Evolutionary conservation across 2,797 vertebrate species (phyloP).

Genomic region (Sebastes wilsoni): DNA sequence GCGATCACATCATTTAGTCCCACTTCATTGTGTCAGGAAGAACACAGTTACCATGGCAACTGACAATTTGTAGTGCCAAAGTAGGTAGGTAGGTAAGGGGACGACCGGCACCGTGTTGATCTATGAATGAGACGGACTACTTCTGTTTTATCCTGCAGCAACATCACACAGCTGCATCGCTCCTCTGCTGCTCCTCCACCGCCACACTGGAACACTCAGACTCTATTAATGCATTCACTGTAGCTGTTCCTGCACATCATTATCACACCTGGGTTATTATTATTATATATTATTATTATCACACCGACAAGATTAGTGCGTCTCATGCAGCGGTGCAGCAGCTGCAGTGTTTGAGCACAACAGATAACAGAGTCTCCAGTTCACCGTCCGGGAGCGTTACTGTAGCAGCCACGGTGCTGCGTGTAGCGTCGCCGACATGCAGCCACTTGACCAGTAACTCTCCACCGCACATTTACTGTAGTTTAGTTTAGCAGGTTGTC

Average conservation of each 20-base stretch:
- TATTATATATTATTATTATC: too few species aligned
- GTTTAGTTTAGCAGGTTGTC: too few species aligned
- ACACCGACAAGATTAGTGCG: too few species aligned
- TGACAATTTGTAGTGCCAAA: constrained; percentile 16
- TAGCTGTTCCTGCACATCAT: neutral
- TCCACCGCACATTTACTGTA: too few species aligned
- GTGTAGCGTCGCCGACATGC: too few species aligned
- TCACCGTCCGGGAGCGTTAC: too few species aligned
- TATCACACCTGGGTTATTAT: neutral
- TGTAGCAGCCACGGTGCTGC: too few species aligned
- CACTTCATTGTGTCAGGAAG: constrained; percentile 48
- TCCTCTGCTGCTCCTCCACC: neutral
- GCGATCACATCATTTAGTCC: constrained; percentile 45
- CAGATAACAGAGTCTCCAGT: too few species aligned
- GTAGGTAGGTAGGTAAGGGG: constrained; percentile 3
- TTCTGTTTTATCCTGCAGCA: neutral
- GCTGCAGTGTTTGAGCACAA: too few species aligned
- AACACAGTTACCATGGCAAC: constrained; percentile 67
- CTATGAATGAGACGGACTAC: neutral
- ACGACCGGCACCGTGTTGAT: neutral
- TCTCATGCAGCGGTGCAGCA: too few species aligned
- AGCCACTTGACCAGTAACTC: too few species aligned
- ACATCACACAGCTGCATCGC: neutral
- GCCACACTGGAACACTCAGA: neutral
- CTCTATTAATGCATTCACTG: neutral